Conservation (phyloP, 1,140 invertebrate genomes). For the Druon quercuslanigerum region DNA sequence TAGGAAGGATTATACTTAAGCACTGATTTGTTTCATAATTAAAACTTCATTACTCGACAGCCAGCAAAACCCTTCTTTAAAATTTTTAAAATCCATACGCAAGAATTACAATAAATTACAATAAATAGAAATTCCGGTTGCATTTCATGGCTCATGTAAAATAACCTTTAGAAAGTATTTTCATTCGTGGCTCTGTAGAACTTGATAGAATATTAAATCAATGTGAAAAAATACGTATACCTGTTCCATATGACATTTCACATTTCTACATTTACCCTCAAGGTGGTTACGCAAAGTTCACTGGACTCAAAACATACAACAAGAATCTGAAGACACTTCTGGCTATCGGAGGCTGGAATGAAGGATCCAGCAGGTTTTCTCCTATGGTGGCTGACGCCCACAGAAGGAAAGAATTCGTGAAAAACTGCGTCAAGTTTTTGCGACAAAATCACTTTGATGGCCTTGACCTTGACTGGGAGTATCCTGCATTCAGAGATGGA, state of each 20-base stretch:
- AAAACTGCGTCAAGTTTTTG: constrained; percentile 91
- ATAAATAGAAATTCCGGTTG: no score
- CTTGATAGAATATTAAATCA: no score
- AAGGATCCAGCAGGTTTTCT: constrained; percentile 92
- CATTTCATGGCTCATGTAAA: not conserved
- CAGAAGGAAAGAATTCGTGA: constrained; percentile 87
- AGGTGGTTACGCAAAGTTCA: constrained; percentile 98
- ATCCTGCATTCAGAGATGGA: constrained; percentile 92
- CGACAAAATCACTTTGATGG: constrained; percentile 96
- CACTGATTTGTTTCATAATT: no score
- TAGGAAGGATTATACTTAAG: no score
- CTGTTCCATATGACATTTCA: constrained; percentile 21
- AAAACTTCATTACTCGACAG: no score
- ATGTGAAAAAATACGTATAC: constrained; percentile 1
- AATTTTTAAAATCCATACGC: no score
- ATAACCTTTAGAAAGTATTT: constrained; percentile 11
- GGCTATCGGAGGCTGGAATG: constrained; percentile 97
- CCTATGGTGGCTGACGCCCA: constrained; percentile 88
- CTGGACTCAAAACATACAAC: constrained; percentile 94
- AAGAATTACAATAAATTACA: no score
- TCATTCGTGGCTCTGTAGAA: not conserved
- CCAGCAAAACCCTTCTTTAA: no score
- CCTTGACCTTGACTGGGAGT: constrained; percentile 97
- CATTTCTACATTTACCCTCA: constrained; percentile 34
- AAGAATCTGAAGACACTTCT: constrained; percentile 93